Evolutionary conservation across 2,797 vertebrate species (phyloP).

Genomic region (Hylomyscus alleni): DNA sequence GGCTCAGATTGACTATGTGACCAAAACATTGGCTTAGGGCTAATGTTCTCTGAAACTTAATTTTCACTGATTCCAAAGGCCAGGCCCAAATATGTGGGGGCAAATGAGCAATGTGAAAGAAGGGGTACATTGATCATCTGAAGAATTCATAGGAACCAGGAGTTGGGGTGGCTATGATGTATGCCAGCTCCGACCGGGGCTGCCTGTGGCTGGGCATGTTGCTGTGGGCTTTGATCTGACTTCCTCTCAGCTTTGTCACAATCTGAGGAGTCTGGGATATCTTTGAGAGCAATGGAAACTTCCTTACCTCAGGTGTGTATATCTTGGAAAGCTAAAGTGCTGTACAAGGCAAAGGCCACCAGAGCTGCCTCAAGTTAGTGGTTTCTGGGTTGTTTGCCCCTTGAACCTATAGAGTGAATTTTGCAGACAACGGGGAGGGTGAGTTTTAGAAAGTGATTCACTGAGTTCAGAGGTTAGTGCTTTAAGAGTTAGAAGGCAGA

Average conservation of each 20-base stretch:
- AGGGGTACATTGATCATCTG: neutral
- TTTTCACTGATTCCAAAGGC: slow-evolving; percentile 20
- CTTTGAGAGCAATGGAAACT: neutral
- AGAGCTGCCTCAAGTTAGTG: neutral
- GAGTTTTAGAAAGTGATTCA: neutral
- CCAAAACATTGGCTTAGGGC: slow-evolving; percentile 23
- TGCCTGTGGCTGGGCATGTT: no score
- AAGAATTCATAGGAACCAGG: neutral
- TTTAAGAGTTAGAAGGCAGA: neutral
- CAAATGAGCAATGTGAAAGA: neutral
- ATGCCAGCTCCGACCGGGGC: no score
- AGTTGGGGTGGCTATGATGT: neutral
- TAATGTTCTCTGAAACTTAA: slow-evolving; percentile 31
- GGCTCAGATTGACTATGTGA: slow-evolving; percentile 3
- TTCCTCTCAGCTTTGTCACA: neutral
- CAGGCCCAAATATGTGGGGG: neutral
- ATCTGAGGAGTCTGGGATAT: neutral
- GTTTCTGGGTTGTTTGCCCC: neutral
- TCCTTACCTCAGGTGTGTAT: neutral
- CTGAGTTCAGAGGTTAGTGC: neutral
- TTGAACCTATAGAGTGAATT: neutral
- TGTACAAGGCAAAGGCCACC: neutral
- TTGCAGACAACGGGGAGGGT: neutral
- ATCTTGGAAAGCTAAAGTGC: neutral
- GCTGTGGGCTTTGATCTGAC: no score